Percentiles rank a stretch among this genome's conserved stretches.
phyloP scores from a whole-genome alignment of 2,888 invertebrate genomes.

The Lacanobia oleracea region DNA sequence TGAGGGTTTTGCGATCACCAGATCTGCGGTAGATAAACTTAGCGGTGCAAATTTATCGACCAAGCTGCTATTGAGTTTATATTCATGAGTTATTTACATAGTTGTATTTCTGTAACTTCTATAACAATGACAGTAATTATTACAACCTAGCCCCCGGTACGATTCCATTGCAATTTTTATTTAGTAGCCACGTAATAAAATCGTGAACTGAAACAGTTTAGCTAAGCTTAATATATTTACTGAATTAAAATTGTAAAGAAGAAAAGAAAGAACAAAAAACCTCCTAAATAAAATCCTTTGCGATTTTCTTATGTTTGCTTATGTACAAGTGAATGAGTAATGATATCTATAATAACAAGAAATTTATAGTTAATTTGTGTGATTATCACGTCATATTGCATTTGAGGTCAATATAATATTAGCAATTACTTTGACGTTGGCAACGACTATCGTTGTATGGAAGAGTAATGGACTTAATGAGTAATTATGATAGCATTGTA shows the following conservation, averaged over 20 bases:
- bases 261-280: too few species aligned
- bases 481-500: conserved; percentile 6
- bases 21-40: neutral
- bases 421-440: conserved; percentile 21
- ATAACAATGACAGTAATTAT: conserved; percentile 34
- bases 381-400: neutral
- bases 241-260: neutral
- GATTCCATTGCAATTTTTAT: conserved; percentile 49
- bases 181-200: conserved; percentile 39
- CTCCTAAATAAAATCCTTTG: neutral
- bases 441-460: conserved; percentile 1
- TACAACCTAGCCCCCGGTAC: conserved; percentile 27
- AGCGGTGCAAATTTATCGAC: neutral
- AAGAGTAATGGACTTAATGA: conserved; percentile 16
- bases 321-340: neutral
- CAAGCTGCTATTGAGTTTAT: neutral
- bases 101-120: conserved; percentile 23
- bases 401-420: conserved; percentile 20
- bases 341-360: neutral
- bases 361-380: conserved; percentile 12
- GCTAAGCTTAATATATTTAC: conserved; percentile 1
- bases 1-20: neutral
- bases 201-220: conserved; percentile 22
- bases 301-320: neutral
- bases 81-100: neutral